These are phyloP conservation scores for Lasioglossum malachurum DNA, from an alignment of 2,888 invertebrate genomes.

Conservation along the genomic window DNA sequence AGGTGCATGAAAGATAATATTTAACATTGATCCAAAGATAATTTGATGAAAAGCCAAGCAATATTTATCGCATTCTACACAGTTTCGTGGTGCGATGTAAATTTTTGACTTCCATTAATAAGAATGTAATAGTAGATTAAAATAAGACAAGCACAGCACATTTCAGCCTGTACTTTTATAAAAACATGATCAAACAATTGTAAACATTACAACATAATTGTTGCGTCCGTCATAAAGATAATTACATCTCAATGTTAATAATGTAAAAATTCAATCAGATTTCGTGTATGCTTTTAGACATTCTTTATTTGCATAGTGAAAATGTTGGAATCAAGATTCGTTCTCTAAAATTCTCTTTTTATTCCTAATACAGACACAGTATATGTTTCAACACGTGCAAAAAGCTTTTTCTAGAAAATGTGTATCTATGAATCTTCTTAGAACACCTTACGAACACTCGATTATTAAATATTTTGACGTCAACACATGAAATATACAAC, in stretches of 20 bases:
- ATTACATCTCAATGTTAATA: constrained; percentile 67
- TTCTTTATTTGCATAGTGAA: constrained; percentile 41
- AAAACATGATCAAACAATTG: constrained; percentile 69
- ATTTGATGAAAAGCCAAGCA: constrained; percentile 30
- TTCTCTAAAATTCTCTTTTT: constrained; percentile 14
- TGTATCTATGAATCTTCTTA: constrained; percentile 15
- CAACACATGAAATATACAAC: constrained; percentile 27
- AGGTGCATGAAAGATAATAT: constrained; percentile 29
- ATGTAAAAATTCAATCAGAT: constrained; percentile 77
- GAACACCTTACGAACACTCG: constrained; percentile 11
- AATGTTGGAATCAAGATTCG: constrained; percentile 44
- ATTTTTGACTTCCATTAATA: constrained; percentile 75
- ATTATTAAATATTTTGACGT: constrained; percentile 25
- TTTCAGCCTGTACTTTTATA: constrained; percentile 80
- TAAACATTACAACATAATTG: constrained; percentile 68
- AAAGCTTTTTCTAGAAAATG: constrained; percentile 18
- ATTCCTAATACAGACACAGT: background rate
- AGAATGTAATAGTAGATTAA: constrained; percentile 72
- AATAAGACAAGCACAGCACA: constrained; percentile 78
- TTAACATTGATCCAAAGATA: constrained; percentile 45
- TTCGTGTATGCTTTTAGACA: constrained; percentile 71
- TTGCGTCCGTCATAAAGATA: constrained; percentile 68
- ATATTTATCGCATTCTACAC: constrained; percentile 56
- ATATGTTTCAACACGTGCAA: background rate
- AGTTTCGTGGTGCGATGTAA: constrained; percentile 70